Evolutionary conservation across 2,797 vertebrate species (phyloP).

Genomic region (Lindbergichthys nudifrons): DNA sequence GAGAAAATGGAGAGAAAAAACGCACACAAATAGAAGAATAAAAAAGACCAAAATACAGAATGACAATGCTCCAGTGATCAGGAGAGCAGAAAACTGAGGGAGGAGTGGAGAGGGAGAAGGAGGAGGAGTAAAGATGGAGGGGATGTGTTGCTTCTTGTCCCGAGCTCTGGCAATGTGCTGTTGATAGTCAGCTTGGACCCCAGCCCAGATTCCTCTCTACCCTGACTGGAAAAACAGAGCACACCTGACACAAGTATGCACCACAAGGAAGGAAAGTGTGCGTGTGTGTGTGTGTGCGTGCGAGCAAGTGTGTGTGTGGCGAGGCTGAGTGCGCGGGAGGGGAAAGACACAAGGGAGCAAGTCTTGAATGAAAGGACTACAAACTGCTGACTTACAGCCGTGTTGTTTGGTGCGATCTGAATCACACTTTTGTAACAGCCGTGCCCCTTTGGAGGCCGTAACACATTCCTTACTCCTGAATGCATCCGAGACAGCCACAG

Average conservation of each 20-base stretch:
- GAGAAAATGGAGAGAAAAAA: neutral
- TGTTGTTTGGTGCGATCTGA: conserved; percentile 44
- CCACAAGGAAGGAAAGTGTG: conserved; percentile 58
- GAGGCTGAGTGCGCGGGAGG: conserved; percentile 38
- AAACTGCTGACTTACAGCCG: conserved; percentile 44
- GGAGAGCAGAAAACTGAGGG: conserved; percentile 15
- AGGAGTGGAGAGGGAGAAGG: conserved; percentile 18
- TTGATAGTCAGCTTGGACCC: conserved; percentile 81
- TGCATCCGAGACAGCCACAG: conserved; percentile 29
- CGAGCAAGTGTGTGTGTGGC: conserved; percentile 21
- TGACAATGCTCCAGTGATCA: conserved; percentile 40
- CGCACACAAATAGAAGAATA: neutral
- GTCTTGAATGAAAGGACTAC: conserved; percentile 60
- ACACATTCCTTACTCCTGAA: conserved; percentile 58
- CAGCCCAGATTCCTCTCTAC: conserved; percentile 83
- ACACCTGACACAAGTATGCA: conserved; percentile 85
- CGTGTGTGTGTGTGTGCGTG: conserved; percentile 26
- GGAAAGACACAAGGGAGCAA: conserved; percentile 11
- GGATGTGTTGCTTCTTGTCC: conserved; percentile 86
- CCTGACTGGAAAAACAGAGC: conserved; percentile 84
- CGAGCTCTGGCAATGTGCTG: conserved; percentile 66
- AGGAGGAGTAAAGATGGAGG: conserved; percentile 62
- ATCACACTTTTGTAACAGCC: conserved; percentile 48
- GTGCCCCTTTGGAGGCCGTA: conserved; percentile 37
- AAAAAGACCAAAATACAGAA: conserved; percentile 32